Evolutionary conservation across 1,140 invertebrate genomes (phyloP).

Genomic region (Wasmannia auropunctata): DNA sequence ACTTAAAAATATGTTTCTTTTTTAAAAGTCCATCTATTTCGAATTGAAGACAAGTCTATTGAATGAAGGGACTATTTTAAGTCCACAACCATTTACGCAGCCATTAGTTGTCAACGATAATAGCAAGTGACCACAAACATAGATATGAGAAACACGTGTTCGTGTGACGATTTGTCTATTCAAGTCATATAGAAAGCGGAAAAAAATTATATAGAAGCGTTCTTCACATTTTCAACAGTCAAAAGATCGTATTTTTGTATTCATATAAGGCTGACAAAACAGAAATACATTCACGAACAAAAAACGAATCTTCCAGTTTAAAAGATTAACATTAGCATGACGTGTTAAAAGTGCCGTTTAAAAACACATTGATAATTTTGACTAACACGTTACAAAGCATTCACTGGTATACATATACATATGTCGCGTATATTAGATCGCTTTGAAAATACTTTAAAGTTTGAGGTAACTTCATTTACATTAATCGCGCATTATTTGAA

Average conservation of each 20-base stretch:
- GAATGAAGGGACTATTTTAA: not conserved
- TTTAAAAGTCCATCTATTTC: not conserved
- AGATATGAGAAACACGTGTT: not conserved
- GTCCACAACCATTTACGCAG: not conserved
- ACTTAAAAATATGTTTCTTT: not conserved
- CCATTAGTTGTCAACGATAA: conserved; percentile 8
- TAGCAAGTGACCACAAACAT: not conserved
- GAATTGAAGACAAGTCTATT: not conserved
- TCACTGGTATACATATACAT: not conserved
- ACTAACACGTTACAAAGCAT: not conserved
- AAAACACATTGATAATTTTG: conserved; percentile 54
- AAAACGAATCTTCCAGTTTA: conserved; percentile 10
- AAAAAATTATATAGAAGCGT: not conserved
- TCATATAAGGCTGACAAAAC: not conserved
- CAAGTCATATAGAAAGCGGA: not conserved
- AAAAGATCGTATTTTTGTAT: not conserved
- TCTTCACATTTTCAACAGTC: not conserved
- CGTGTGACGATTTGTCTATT: not conserved
- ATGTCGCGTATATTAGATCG: not conserved
- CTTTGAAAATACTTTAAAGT: not conserved
- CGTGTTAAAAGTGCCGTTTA: conserved; percentile 41
- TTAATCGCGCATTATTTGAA: not conserved
- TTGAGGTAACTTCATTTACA: not conserved
- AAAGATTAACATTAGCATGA: not conserved
- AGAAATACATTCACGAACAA: not conserved